Base-by-base conservation (phyloP, 1,140 invertebrate species). In the Gonioctena quinquepunctata region DNA sequence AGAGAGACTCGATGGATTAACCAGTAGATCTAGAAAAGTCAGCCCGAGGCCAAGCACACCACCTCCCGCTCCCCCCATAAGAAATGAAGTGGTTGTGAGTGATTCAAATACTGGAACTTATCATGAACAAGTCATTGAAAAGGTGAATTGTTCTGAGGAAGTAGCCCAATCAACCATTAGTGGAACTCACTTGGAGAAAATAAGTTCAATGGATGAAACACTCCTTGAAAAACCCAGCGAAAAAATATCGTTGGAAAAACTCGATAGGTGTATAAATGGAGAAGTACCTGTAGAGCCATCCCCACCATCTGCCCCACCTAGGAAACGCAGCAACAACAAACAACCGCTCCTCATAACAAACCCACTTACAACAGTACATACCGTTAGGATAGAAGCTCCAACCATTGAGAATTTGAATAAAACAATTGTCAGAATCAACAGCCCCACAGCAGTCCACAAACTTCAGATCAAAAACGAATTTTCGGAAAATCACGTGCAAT, bases 401-500 rank as follows among this genome's bases (percentile, higher is more conserved):
- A 57, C 23, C 23, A 11, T n/a, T 16, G 63, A 69, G 6, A 69
- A 13, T 69, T 54, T 48, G 23, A 82, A 83, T 56, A 81, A 77
- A 69, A 83, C 81, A 2, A 68, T 83, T 13, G 76, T 83, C 5
- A 75, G 79, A 75, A 83, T 83, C 25, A 82, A 80, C 16, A 78
- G 77, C 19, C 69, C 76, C 4, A 76, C 83, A 16, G 73, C 86
- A 23, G 83, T 89, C 19, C 88, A 90, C 79, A 85, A 88, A 76
- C 77, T 90, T 3, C 87, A 88, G 77, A 87, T 90, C 50, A 86
- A 84, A 80, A 80, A 86, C 73, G 83, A 83, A 72, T 82, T 77
- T 69, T 52, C 74, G 3, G 79, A 81, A 54, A 66, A 27, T 22
- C 50, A 64, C 13, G 23, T 66, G 2, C 74, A 75, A 54, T 77